phyloP scores from a whole-genome alignment of 1,140 invertebrate species.

The Heliconius hermathena region DNA sequence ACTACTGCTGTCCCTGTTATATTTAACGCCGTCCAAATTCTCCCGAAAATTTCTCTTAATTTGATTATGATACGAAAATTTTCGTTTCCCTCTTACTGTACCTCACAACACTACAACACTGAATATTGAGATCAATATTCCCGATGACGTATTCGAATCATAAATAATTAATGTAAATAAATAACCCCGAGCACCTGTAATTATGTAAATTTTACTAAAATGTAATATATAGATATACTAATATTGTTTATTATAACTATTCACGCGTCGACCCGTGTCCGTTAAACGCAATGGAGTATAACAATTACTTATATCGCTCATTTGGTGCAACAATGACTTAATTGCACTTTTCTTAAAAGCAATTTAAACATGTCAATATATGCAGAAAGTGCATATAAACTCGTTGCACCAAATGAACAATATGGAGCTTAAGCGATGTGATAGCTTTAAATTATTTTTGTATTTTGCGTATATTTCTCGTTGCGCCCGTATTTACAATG shows the following conservation, averaged over 20 bases:
- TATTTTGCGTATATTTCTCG: conserved; percentile 49
- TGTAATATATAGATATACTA: conserved; percentile 39
- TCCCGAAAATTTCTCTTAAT: not conserved
- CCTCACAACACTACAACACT: not conserved
- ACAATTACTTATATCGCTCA: conserved; percentile 34
- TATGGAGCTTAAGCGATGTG: conserved; percentile 61
- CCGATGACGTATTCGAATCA: not conserved
- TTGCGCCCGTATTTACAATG: conserved; percentile 55
- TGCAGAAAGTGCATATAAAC: no score
- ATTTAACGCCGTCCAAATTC: conserved; percentile 13
- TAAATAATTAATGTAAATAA: conserved; percentile 23
- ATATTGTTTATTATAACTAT: conserved; percentile 20
- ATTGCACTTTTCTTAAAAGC: no score
- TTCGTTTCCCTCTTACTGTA: not conserved
- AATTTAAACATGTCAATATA: no score
- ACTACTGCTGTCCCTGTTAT: not conserved
- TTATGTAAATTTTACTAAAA: conserved; percentile 52
- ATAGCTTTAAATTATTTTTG: conserved; percentile 81
- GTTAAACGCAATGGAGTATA: conserved; percentile 20
- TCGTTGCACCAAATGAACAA: conserved; percentile 8
- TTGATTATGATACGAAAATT: not conserved
- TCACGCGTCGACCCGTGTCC: conserved; percentile 21
- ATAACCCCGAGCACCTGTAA: conserved; percentile 48
- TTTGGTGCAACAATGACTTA: no score
- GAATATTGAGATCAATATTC: not conserved